phyloP scores from a whole-genome alignment of 2,888 invertebrate species.

The Ennomos erosarius region DNA sequence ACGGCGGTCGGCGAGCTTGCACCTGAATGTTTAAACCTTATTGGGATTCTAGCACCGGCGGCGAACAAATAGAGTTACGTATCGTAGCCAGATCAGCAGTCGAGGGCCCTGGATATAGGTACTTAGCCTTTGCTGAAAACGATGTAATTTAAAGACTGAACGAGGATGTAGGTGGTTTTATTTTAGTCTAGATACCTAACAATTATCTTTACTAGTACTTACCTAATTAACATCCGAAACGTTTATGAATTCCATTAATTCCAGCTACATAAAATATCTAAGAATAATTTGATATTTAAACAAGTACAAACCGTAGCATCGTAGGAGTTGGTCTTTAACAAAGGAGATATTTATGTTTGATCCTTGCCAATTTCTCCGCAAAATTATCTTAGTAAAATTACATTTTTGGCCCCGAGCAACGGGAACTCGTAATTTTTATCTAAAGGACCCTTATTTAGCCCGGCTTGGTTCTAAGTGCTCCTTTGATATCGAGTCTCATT shows the following conservation, averaged over 20 bases:
- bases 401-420: conserved; percentile 25
- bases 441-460: conserved; percentile 30
- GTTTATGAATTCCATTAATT: conserved; percentile 1
- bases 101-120: not conserved
- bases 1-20: conserved; percentile 1
- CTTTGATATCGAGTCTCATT: conserved; percentile 35
- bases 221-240: no score
- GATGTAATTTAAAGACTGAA: no score
- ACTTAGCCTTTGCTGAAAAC: no score
- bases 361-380: conserved; percentile 25
- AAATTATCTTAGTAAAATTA: conserved; percentile 28
- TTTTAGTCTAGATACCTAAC: no score
- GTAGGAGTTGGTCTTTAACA: conserved; percentile 20
- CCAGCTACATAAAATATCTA: not conserved
- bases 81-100: conserved; percentile 15
- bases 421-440: conserved; percentile 29
- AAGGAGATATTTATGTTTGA: conserved; percentile 28
- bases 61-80: conserved; percentile 22
- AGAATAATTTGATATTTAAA: conserved; percentile 9
- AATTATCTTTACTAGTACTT: no score
- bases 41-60: conserved; percentile 16
- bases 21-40: conserved; percentile 21
- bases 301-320: conserved; percentile 9
- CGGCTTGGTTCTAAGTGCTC: conserved; percentile 30
- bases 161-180: no score